Percentiles rank a stretch among this genome's conserved stretches.
phyloP scores from a whole-genome alignment of 2,888 invertebrate genomes.

The Neria commutata region DNA sequence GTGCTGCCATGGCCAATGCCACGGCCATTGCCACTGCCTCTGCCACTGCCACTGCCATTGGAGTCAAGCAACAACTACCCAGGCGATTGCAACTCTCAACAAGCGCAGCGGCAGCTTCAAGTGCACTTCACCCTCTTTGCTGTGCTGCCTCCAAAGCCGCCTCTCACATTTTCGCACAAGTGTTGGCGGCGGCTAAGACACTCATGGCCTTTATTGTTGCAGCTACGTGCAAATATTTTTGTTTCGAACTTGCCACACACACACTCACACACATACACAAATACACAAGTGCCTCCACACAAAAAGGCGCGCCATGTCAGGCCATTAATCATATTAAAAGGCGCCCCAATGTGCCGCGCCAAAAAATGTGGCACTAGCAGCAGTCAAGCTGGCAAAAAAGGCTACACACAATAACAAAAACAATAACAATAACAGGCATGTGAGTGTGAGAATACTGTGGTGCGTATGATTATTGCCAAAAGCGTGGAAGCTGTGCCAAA shows the following conservation, averaged over 20 bases:
- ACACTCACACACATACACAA: constrained; percentile 6
- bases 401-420: no score
- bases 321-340: constrained; percentile 33
- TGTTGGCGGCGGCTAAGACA: constrained; percentile 22
- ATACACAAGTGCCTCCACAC: constrained; percentile 4
- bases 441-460: no score
- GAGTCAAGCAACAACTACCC: constrained; percentile 1
- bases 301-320: constrained; percentile 9
- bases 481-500: no score
- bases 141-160: no score
- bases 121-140: no score
- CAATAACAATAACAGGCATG: no score
- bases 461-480: no score
- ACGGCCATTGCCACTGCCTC: constrained; percentile 28
- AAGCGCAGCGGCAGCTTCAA: neutral
- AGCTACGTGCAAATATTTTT: constrained; percentile 28
- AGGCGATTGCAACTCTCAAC: neutral
- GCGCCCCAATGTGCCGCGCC: constrained; percentile 29
- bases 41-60: constrained; percentile 19
- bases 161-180: constrained; percentile 21
- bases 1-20: constrained; percentile 22
- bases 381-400: neutral
- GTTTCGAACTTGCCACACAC: constrained; percentile 24
- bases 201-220: constrained; percentile 20
- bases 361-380: constrained; percentile 14